Evolutionary conservation across 2,797 vertebrate genomes (phyloP), one percentile per base, ranked within the genome.

Genomic region (Prunella strophiata): DNA sequence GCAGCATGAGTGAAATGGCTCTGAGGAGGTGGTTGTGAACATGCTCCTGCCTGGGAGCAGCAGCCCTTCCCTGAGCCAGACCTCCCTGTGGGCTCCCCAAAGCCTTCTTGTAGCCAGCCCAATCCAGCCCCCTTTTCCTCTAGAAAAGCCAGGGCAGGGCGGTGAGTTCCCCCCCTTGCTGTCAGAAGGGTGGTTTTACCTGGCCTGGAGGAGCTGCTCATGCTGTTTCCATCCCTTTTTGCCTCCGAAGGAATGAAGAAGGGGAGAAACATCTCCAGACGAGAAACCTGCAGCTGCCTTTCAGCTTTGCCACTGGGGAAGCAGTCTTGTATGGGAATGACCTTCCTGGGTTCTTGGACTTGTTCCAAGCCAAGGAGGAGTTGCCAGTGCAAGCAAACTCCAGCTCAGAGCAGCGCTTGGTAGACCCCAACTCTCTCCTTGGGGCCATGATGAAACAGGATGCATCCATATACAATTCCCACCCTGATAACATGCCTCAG

Each of bases 361-460:
- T 87, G 4, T 47, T 91, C 78, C 91, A 94, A 50, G 29, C 77
- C 67, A 96, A 96, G 45, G 98, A 97, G 68, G 96, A 96, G 71
- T 87, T 87, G 52, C 97, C 97, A 54, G 90, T 96, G 25, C 98
- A 97, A 94, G 98, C 97, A 85, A 91, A 92, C 26, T 20, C 82
- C n/a, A 22, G 1, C 30, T 43, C 11, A 1, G 36, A 91, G 51
- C 97, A 95, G 25, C 5, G 54, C 1, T 91, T 84, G 0, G 71
- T 98, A 52, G 97, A 98, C 73, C 98, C 98, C 2, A 97, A 88
- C 73, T 98, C 98, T 58, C 96, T 98, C 20, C 95, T 98, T 3
- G 98, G 98, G 68, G 98, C 98, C 2, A 96, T 98, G 85, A 98
- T 98, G 98, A 98, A 97, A 89, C 98, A 99, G 96, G 98, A 98